phyloP scores from a whole-genome alignment of 1,140 invertebrate species.

The Eumeta japonica region DNA sequence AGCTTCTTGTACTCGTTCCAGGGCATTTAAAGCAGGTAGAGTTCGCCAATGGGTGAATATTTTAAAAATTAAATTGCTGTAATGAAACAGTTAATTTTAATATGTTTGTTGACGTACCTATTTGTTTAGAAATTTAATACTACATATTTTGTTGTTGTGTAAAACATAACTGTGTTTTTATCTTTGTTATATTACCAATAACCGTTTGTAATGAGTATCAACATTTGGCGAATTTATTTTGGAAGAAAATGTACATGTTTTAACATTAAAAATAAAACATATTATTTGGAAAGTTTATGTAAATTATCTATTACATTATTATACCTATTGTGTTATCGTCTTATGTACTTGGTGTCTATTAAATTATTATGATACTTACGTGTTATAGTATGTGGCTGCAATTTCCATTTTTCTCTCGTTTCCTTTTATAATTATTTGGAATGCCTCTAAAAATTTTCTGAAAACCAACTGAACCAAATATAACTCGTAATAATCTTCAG shows the following conservation, averaged over 20 bases:
- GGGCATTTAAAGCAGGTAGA: constrained; percentile 59
- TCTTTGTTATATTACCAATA: no score
- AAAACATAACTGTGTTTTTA: no score
- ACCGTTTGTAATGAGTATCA: not conserved
- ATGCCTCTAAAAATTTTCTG: constrained; percentile 49
- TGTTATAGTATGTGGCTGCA: constrained; percentile 58
- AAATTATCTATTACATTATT: no score
- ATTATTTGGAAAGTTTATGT: no score
- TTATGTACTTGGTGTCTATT: not conserved
- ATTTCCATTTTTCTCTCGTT: constrained; percentile 50
- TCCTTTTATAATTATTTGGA: constrained; percentile 40
- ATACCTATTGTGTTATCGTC: no score
- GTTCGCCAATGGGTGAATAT: constrained; percentile 63
- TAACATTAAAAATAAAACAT: no score
- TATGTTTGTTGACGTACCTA: no score
- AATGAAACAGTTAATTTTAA: no score
- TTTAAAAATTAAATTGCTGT: constrained; percentile 61
- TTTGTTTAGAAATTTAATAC: no score
- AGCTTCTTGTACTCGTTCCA: constrained; percentile 64
- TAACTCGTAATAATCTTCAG: constrained; percentile 63
- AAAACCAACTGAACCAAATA: constrained; percentile 56
- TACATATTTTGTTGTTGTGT: no score
- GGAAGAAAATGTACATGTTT: no score
- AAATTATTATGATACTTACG: constrained; percentile 25
- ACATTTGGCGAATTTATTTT: no score